These are phyloP conservation scores for Caenorhabditis tropicalis DNA, from an alignment of 1,140 invertebrate species.

Conservation along the genomic window DNA sequence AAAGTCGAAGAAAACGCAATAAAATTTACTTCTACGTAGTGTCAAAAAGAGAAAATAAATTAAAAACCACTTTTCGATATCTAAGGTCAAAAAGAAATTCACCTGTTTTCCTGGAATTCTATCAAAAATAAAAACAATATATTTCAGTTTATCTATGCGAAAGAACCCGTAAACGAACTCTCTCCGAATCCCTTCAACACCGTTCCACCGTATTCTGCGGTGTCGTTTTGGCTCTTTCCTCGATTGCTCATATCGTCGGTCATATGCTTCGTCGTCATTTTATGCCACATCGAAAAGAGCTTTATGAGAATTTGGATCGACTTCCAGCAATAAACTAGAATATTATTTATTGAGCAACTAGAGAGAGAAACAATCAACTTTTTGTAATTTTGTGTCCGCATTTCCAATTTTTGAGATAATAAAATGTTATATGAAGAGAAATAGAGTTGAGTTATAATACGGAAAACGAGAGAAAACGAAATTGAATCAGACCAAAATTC, in stretches of 20 bases:
- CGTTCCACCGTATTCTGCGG: slow-evolving; percentile 48
- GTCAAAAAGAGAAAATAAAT: too few species aligned
- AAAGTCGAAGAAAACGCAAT: too few species aligned
- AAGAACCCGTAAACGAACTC: slow-evolving; percentile 42
- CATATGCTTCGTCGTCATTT: slow-evolving; percentile 50
- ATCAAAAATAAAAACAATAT: not conserved
- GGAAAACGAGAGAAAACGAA: not conserved
- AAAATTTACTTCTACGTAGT: too few species aligned
- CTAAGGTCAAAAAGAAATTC: not conserved
- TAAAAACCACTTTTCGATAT: too few species aligned
- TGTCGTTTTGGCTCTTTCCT: slow-evolving; percentile 44
- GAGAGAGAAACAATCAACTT: not conserved
- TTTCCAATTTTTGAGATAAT: not conserved
- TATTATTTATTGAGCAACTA: not conserved
- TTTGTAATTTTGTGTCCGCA: not conserved
- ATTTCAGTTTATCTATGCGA: slow-evolving; percentile 55
- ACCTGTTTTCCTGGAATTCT: not conserved
- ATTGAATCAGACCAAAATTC: slow-evolving; percentile 25
- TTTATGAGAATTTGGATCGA: slow-evolving; percentile 50
- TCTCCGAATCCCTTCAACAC: slow-evolving; percentile 49
- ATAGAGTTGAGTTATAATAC: not conserved
- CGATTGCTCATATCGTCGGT: slow-evolving; percentile 47
- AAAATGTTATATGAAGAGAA: slow-evolving; percentile 30
- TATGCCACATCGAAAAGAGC: slow-evolving; percentile 50
- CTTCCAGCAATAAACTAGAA: slow-evolving; percentile 15